These are phyloP conservation scores for Geodia barretti DNA, from an alignment of 37 sponge, comb jelly and placozoan genomes.

Conservation along the genomic window DNA sequence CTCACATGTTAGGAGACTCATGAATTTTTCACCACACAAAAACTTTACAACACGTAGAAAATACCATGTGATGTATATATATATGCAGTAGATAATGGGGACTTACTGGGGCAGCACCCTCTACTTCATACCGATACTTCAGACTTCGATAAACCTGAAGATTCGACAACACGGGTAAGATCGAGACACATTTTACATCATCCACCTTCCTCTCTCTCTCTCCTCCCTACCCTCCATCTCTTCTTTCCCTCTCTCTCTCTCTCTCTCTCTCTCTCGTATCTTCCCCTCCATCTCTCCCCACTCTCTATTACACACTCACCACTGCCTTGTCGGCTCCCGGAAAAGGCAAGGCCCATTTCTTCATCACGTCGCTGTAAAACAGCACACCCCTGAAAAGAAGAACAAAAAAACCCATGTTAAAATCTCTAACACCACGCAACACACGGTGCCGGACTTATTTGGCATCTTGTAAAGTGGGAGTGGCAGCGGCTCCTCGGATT, in stretches of 20 bases:
- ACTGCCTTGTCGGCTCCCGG: constrained; percentile 61
- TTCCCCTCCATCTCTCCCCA: too few relatives aligned
- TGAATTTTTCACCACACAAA: too few relatives aligned
- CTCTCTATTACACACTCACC: constrained; percentile 37
- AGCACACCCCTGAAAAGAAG: constrained; percentile 36
- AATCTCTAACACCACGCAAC: not conserved
- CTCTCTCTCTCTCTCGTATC: too few relatives aligned
- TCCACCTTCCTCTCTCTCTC: too few relatives aligned
- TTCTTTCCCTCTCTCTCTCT: too few relatives aligned
- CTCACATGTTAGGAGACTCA: too few relatives aligned
- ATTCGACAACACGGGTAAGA: not conserved
- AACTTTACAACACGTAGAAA: too few relatives aligned
- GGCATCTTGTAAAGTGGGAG: constrained; percentile 27
- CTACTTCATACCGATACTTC: constrained; percentile 39
- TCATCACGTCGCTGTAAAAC: constrained; percentile 41
- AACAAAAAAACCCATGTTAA: not conserved
- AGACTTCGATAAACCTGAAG: constrained; percentile 47
- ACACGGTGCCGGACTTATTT: constrained; percentile 7
- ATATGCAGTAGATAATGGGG: too few relatives aligned
- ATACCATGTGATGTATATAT: too few relatives aligned
- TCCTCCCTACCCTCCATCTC: too few relatives aligned
- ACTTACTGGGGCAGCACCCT: constrained; percentile 43
- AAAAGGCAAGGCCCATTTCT: constrained; percentile 58
- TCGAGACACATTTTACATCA: not conserved
- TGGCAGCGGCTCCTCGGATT: constrained; percentile 2